Evolutionary conservation across 2,888 invertebrate genomes (phyloP), one percentile per base, ranked within the genome.

Genomic region (Epirrita christyi): DNA sequence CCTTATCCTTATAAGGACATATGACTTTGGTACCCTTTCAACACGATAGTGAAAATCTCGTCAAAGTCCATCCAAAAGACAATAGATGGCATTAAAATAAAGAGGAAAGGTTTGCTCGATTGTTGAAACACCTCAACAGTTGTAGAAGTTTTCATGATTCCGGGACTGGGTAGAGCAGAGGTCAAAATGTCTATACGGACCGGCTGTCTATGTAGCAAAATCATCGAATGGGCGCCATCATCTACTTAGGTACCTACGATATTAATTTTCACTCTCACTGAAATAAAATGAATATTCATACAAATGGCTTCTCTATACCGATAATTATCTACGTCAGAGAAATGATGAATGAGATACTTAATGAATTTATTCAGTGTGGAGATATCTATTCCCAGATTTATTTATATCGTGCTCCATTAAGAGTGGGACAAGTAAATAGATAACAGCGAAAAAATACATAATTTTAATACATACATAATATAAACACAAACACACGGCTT

Each of bases 321-420:
- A 21, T 46, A 48, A 48, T 48, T 29, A 48, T 48, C 48, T 40
- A 15, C 14, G 48, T 40, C 48, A 28, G 27, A 40, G 28, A 48
- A n/a, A 48, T 40, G 32, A 40, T 11, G n/a, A 36, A 36, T 36
- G 7, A 27, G 27, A 9, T 9, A 48, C 6, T 28, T 47, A 47
- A 47, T 48, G 48, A 48, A 40, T 32, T 8, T 38, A 38, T 38
- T 15, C 29, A 13, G 37, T 11, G 27, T 36, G 11, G 36, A 36
- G 36, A n/a, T 36, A 36, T 36, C 11, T 36, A 36, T 36, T 36
- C 11, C 36, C n/a, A 11, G n/a, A 36, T 36, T n/a, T n/a, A n/a
- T 36, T 10, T 36, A 5, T 36, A 36, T n/a, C 10, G 10, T 10
- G 10, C 7, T 7, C 32, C n/a, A n/a, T 36, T 5, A 36, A n/a